Base-by-base conservation (phyloP, 2,113 vertebrate genomes). In the Pollachius pollachius region DNA sequence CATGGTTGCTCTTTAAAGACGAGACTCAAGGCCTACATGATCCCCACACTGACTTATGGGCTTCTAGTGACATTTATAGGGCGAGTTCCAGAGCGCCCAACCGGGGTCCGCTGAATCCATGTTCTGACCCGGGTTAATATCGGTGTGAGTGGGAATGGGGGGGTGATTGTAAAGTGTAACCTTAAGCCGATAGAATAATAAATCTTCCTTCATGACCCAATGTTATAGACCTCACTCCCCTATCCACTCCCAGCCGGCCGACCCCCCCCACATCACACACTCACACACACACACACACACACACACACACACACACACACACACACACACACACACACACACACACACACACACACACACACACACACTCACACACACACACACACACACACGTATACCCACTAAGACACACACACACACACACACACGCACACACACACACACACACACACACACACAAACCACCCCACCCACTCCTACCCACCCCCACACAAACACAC, bases 71-170 rank as follows among this genome's bases (percentile, higher is more conserved):
- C 19, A 15, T 75, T 68, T 63, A 74, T 4, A 7, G 21, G 41
- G 60, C 65, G 54, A 68, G 71, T 83, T 87, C 82, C 80, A 87
- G 71, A 59, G 74, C 15, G 23, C 68, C 52, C 15, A 9, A 67
- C 74, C 77, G 84, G 86, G 87, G 84, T 84, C 87, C 71, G 52
- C 7, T 4, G 15, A 76, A 74, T 77, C 79, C 72, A 82, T 89
- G 82, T 62, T 70, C 84, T 82, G 78, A 78, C 59, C 58, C 66
- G 56, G 23, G 74, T 71, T 64, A 75, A 13, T 5, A 4, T 61
- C 25, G 19, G 59, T 19, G n/a, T 57, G 5, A n/a, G 19, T 59
- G 17, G 1, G 19, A n/a, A n/a, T 17, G 19, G 2, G 6, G 57
- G 17, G 58, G 16, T 71, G 34, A 34, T 34, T 76, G 70, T 79